Percentiles rank a stretch among this genome's conserved stretches.
Conservation (phyloP, 2,888 invertebrate species). For the Cantharis rufa region DNA sequence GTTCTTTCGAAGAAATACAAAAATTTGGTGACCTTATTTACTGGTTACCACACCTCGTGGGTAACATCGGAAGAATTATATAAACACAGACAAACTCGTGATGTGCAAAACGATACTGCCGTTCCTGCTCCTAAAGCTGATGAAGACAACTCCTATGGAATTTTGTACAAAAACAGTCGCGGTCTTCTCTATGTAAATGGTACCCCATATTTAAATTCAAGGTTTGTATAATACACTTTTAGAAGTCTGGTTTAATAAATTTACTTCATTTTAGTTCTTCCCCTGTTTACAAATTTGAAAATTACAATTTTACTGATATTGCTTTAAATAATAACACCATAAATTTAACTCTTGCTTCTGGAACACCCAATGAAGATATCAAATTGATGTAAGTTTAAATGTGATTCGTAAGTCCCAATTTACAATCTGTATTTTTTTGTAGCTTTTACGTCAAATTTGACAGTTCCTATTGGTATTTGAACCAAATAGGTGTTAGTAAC, state of each 20-base stretch:
- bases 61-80: background rate
- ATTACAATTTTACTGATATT: background rate
- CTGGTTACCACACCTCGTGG: background rate
- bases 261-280: background rate
- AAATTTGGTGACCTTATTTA: background rate
- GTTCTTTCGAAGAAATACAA: background rate
- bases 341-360: background rate
- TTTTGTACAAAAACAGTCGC: background rate
- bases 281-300: background rate
- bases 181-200: background rate
- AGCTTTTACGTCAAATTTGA: background rate
- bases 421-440: background rate
- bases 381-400: background rate
- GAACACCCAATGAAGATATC: background rate
- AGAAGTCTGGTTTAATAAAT: background rate
- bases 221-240: background rate
- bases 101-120: background rate
- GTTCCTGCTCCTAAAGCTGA: background rate
- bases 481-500: background rate
- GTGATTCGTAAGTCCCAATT: background rate
- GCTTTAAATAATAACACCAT: background rate
- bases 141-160: background rate
- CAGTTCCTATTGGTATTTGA: background rate
- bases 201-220: background rate
- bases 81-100: background rate